Evolutionary conservation across 92 coral and sea anemone species (phyloP).

Genomic region (Zoanthus sansibaricus): DNA sequence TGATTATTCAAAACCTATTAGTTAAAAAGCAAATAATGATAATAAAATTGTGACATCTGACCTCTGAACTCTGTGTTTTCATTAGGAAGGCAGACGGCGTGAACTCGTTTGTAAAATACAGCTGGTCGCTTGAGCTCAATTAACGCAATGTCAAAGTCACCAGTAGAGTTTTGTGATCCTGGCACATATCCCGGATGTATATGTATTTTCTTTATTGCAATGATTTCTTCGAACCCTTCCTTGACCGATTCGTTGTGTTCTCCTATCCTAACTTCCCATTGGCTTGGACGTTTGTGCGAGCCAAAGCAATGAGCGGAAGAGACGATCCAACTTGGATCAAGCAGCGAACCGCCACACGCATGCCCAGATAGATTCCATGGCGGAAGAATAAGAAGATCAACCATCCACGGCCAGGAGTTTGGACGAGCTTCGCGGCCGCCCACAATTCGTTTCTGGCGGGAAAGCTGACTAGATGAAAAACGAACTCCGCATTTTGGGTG

Average conservation of each 20-base stretch:
- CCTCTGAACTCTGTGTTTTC: conserved; percentile 62
- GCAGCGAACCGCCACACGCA: conserved; percentile 89
- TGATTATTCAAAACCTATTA: too few relatives aligned
- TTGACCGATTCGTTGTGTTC: conserved; percentile 79
- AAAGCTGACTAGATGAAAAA: conserved; percentile 45
- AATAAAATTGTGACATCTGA: conserved; percentile 11
- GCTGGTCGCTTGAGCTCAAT: conserved; percentile 92
- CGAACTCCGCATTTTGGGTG: conserved; percentile 83
- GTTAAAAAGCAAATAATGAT: neutral
- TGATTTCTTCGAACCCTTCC: conserved; percentile 83
- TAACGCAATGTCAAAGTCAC: conserved; percentile 89
- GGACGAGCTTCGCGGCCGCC: conserved; percentile 91
- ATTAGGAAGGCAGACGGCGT: conserved; percentile 81
- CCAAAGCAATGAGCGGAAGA: conserved; percentile 89
- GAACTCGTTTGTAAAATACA: conserved; percentile 79
- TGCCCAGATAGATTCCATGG: conserved; percentile 73
- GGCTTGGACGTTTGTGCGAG: conserved; percentile 45
- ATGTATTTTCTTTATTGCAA: conserved; percentile 67
- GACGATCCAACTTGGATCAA: conserved; percentile 82
- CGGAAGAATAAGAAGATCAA: conserved; percentile 69
- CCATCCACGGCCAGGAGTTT: conserved; percentile 99
- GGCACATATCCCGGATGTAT: conserved; percentile 77
- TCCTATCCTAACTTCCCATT: conserved; percentile 84
- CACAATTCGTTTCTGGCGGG: conserved; percentile 77
- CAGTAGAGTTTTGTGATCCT: conserved; percentile 58